Conservation (phyloP, 2,888 invertebrate species). For the Eumerus sabulonum region DNA sequence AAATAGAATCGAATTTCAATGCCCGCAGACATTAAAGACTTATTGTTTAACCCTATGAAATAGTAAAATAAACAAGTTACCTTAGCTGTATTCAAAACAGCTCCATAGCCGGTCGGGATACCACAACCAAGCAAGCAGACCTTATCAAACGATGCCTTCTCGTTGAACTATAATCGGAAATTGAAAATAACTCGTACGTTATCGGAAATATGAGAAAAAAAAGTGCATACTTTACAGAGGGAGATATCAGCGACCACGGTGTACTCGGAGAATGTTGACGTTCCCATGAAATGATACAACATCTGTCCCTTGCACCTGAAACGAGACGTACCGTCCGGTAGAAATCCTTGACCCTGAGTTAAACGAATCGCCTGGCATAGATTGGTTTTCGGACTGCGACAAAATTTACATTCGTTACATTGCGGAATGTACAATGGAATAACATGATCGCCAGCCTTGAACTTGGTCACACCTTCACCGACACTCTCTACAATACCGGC, state of each 20-base stretch:
- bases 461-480: conserved; percentile 92
- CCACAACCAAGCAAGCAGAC: conserved; percentile 96
- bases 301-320: conserved; percentile 85
- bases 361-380: conserved; percentile 94
- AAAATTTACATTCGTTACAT: conserved; percentile 97
- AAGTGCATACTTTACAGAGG: conserved; percentile 92
- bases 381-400: conserved; percentile 96
- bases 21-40: too few species aligned
- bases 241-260: conserved; percentile 97
- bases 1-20: too few species aligned
- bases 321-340: conserved; percentile 95
- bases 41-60: too few species aligned
- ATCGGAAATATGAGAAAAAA: background rate
- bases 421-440: conserved; percentile 98
- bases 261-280: conserved; percentile 95
- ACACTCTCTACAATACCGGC: conserved; percentile 98
- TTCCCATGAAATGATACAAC: conserved; percentile 97
- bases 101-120: conserved; percentile 96
- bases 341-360: conserved; percentile 92
- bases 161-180: conserved; percentile 81
- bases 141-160: conserved; percentile 91
- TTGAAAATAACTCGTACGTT: too few species aligned
- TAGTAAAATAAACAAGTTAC: conserved; percentile 79
- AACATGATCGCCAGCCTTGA: conserved; percentile 97
- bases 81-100: conserved; percentile 94